phyloP scores from a whole-genome alignment of 1,140 invertebrate genomes.

The Helicoverpa armigera region DNA sequence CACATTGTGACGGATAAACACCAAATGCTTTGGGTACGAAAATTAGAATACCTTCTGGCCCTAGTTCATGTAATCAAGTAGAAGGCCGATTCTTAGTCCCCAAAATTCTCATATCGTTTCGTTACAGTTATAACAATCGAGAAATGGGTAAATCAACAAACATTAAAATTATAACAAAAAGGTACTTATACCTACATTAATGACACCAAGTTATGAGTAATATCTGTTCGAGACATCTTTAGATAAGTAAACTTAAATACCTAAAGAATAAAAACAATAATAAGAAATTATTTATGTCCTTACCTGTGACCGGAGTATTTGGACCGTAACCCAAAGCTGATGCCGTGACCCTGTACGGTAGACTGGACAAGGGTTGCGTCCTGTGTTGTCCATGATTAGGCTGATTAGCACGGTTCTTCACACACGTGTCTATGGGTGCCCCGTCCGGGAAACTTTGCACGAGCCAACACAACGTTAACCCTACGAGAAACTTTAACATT shows the following conservation, averaged over 20 bases:
- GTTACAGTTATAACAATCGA: too few species aligned
- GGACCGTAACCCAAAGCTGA: constrained; percentile 88
- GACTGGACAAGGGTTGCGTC: constrained; percentile 88
- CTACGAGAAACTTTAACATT: constrained; percentile 69
- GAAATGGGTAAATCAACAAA: too few species aligned
- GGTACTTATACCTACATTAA: too few species aligned
- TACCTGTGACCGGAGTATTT: constrained; percentile 89
- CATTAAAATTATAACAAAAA: too few species aligned
- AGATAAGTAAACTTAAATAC: background rate
- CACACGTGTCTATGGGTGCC: constrained; percentile 92
- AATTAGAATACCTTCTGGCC: too few species aligned
- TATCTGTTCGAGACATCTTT: background rate
- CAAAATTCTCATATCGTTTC: too few species aligned
- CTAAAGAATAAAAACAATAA: background rate
- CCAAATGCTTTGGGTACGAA: too few species aligned
- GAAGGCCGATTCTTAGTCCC: too few species aligned
- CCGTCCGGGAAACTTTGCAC: constrained; percentile 90
- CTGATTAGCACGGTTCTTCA: constrained; percentile 90
- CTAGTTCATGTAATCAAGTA: too few species aligned
- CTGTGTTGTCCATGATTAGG: constrained; percentile 91
- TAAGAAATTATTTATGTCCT: constrained; percentile 16
- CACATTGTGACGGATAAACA: too few species aligned
- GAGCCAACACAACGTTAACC: constrained; percentile 66
- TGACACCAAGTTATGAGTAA: background rate
- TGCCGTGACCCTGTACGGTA: constrained; percentile 90